These are phyloP conservation scores for Herminia tarsipennalis DNA, from an alignment of 2,888 invertebrate species.

Conservation along the genomic window DNA sequence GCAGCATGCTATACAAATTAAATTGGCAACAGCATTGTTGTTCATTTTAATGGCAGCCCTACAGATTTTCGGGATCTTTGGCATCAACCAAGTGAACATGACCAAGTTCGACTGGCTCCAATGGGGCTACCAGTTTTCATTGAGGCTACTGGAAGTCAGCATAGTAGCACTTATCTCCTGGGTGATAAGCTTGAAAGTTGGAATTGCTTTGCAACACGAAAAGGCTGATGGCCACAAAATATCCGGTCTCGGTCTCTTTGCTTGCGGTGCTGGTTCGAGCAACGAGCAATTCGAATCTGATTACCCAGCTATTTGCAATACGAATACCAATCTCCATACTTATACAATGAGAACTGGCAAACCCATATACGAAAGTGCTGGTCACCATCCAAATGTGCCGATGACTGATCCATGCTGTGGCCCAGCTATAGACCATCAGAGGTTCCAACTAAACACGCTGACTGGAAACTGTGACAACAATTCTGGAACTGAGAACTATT, in stretches of 20 bases:
- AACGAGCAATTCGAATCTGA: conserved; percentile 93
- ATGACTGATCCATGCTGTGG: conserved; percentile 68
- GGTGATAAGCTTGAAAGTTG: conserved; percentile 91
- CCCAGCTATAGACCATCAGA: conserved; percentile 75
- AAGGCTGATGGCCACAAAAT: conserved; percentile 88
- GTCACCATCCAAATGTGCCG: conserved; percentile 73
- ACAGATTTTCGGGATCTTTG: conserved; percentile 91
- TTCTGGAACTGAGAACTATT: conserved; percentile 87
- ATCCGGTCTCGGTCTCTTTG: conserved; percentile 92
- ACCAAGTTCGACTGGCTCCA: conserved; percentile 94
- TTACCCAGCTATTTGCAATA: conserved; percentile 94
- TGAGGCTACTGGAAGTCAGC: conserved; percentile 94
- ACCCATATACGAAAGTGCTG: conserved; percentile 89
- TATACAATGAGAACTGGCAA: conserved; percentile 92
- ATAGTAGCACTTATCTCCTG: conserved; percentile 94
- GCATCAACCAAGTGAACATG: conserved; percentile 83
- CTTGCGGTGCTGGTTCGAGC: conserved; percentile 93
- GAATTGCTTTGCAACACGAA: conserved; percentile 88
- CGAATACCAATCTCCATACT: conserved; percentile 93
- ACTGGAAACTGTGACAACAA: conserved; percentile 86
- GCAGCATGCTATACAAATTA: conserved; percentile 95
- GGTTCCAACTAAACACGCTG: conserved; percentile 83
- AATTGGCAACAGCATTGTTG: conserved; percentile 93
- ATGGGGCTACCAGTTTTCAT: conserved; percentile 96
- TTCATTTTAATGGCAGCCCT: conserved; percentile 93